Evolutionary conservation across 1,140 invertebrate genomes (phyloP), one percentile per base, ranked within the genome.

Genomic region (Lethocerus indicus): DNA sequence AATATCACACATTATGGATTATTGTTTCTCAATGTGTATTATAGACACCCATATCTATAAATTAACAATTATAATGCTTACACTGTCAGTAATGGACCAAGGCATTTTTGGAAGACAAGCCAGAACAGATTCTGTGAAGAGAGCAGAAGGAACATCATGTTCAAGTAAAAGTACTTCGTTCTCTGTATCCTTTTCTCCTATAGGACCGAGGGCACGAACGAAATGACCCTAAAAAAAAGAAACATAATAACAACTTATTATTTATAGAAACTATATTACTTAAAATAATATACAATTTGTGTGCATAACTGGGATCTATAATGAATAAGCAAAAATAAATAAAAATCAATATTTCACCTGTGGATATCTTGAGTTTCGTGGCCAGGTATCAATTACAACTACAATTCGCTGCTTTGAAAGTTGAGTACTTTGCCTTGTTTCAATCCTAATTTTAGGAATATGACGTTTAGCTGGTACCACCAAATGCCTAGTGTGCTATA

Each of bases 131-230:
- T 94, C 87, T 1, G 91, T 92, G 64, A 98, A 99, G 57, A 83
- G 76, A 58, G 83, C 83, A 62, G 98, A 91, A 0, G 94, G 94
- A 18, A 98, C 83, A 67, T 98, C 94, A 63, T 98, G 93, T 62
- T 99, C 96, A 37, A 98, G 65, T 2, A 99, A 70, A 36, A 99
- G 74, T 7, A 88, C 86, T 70, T 95, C 89, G 65, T 94, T 98
- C 68, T 97, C 95, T 14, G 92, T 91, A 20, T 81, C 75, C 65
- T 84, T 84, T 61, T 93, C 79, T 40, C 86, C 91, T 59, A 84
- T 76, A 45, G 74, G 71, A 21, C 90, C 91, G 12, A 93, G 67
- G 23, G 83, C 78, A 56, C 86, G 69, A 0, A 92, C 86, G 69
- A 91, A 94, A 66, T 95, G 90, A 3, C 90, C 89, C 61, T 83